phyloP scores from a whole-genome alignment of 2,888 invertebrate genomes.

The Galerucella pusilla region DNA sequence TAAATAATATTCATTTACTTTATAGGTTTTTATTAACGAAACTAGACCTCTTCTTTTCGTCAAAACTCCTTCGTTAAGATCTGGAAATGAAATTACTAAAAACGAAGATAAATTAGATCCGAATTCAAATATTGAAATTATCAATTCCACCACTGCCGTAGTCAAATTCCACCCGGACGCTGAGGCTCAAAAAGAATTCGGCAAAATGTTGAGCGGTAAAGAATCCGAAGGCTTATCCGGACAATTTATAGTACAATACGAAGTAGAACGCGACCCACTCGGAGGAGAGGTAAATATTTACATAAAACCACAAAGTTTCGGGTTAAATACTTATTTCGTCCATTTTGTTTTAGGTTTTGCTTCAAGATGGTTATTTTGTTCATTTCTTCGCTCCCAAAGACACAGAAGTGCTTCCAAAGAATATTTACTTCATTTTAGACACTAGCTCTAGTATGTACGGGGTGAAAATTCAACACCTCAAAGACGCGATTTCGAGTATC shows the following conservation, averaged over 20 bases:
- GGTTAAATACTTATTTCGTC: background rate
- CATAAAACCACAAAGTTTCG: too few species aligned
- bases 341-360: conserved; percentile 31
- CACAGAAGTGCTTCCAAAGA: conserved; percentile 60
- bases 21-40: conserved; percentile 71
- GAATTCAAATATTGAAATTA: conserved; percentile 24
- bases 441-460: conserved; percentile 68
- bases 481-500: conserved; percentile 72
- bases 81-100: conserved; percentile 37
- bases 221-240: conserved; percentile 37
- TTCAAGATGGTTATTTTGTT: conserved; percentile 65
- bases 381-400: conserved; percentile 66
- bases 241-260: conserved; percentile 42
- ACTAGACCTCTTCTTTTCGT: conserved; percentile 67
- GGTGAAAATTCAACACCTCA: conserved; percentile 63
- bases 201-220: conserved; percentile 26
- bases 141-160: conserved; percentile 31
- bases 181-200: conserved; percentile 27
- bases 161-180: conserved; percentile 32
- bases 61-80: conserved; percentile 34
- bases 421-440: conserved; percentile 68
- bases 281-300: conserved; percentile 37
- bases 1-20: conserved; percentile 10
- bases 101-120: conserved; percentile 27
- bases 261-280: conserved; percentile 37